Evolutionary conservation across 2,888 invertebrate species (phyloP).

Genomic region (Toxonevra muliebris): DNA sequence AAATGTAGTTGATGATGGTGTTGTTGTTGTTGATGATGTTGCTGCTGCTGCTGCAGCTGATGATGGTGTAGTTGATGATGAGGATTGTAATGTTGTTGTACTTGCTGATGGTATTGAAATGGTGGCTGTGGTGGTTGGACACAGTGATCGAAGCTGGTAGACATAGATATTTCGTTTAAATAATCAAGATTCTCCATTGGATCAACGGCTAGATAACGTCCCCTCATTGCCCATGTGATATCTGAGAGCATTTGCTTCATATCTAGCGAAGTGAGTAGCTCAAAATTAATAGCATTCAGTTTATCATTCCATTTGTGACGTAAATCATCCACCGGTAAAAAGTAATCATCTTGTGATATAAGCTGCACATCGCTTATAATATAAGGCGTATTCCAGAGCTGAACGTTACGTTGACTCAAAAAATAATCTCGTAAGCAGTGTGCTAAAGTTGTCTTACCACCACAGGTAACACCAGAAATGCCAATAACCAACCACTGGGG

Average conservation of each 20-base stretch:
- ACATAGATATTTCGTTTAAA: conserved; percentile 40
- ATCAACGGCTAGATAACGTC: conserved; percentile 47
- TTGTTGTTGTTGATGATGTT: conserved; percentile 35
- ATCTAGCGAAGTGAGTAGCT: conserved; percentile 75
- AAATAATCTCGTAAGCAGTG: conserved; percentile 67
- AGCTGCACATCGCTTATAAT: conserved; percentile 65
- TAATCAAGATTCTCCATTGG: conserved; percentile 47
- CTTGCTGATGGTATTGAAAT: conserved; percentile 44
- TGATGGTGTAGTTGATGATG: conserved; percentile 32
- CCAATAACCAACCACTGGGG: conserved; percentile 73
- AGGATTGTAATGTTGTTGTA: conserved; percentile 38
- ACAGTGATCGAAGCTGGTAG: conserved; percentile 54
- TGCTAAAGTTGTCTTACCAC: conserved; percentile 83
- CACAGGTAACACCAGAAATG: conserved; percentile 83
- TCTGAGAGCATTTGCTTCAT: conserved; percentile 77
- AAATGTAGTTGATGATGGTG: conserved; percentile 24
- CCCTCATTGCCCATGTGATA: conserved; percentile 63
- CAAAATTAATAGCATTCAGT: conserved; percentile 81
- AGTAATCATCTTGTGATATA: conserved; percentile 82
- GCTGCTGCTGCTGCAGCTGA: conserved; percentile 33
- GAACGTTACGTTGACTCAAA: conserved; percentile 50
- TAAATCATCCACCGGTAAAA: conserved; percentile 73
- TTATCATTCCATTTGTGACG: conserved; percentile 72
- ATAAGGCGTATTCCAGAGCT: conserved; percentile 58
- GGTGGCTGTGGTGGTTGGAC: conserved; percentile 47